Percentiles rank a stretch among this genome's conserved stretches.
Conservation (phyloP, 2,113 vertebrate species). For the Amblyornis subalaris region DNA sequence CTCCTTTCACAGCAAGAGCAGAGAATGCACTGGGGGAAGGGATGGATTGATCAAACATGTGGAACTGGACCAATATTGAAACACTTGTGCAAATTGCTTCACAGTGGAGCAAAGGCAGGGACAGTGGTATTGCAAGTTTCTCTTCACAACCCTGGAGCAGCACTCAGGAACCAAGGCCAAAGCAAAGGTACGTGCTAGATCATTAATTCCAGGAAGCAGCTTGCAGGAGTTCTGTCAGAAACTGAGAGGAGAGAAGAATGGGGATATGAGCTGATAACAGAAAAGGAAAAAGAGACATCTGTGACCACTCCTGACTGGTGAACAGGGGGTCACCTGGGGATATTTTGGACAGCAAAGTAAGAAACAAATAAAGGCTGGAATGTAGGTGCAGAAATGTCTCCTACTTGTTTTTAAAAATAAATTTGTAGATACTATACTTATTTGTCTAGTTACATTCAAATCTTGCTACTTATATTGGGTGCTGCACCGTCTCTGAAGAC, state of each 20-base stretch:
- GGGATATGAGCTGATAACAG: not conserved
- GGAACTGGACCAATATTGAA: not conserved
- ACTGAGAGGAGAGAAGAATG: not conserved
- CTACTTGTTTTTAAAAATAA: not conserved
- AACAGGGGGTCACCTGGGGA: fast-evolving
- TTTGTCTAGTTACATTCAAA: not conserved
- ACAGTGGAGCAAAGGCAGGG: not conserved
- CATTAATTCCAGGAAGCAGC: not conserved
- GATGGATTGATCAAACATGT: not conserved
- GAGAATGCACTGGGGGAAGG: not conserved
- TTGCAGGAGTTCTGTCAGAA: not conserved
- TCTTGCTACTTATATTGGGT: not conserved
- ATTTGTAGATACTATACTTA: not conserved
- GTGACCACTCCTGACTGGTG: not conserved
- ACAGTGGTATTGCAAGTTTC: not conserved
- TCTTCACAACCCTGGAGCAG: not conserved
- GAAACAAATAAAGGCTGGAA: not conserved
- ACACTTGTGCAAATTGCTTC: not conserved
- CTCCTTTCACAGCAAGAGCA: not conserved
- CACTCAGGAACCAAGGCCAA: not conserved
- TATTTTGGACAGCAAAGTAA: not conserved
- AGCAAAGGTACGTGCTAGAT: not conserved
- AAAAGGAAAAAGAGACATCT: not conserved
- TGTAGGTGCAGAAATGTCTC: not conserved
- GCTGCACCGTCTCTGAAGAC: not conserved